A percentile compares a stretch with the other conserved stretches of the same genome.
phyloP scores from a whole-genome alignment of 2,797 vertebrate species.

The Tarsius wallacei region DNA sequence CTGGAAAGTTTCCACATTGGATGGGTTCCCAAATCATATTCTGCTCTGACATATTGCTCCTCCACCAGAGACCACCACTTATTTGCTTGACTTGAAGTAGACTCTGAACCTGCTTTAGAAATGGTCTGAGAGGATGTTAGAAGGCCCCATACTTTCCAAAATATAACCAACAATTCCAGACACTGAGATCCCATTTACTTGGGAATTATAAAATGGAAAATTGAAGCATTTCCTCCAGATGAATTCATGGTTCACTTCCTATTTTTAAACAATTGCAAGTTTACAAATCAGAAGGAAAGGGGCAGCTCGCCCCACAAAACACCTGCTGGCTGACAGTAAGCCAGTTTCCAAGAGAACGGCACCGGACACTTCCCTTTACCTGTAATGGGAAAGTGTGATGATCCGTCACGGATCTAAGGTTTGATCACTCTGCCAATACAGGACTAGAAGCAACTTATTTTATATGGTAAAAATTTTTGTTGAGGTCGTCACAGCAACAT shows the following conservation, averaged over 20 bases:
- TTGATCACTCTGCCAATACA: neutral
- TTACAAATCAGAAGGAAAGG: neutral
- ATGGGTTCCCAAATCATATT: neutral
- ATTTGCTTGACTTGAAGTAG: neutral
- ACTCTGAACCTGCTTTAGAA: slow-evolving; percentile 27
- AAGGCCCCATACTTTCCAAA: neutral
- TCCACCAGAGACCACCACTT: neutral
- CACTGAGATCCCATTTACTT: neutral
- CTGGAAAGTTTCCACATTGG: slow-evolving; percentile 55
- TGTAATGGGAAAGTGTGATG: neutral
- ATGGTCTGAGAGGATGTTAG: neutral
- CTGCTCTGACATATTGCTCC: neutral
- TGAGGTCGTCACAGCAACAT: neutral
- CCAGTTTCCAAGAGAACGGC: neutral
- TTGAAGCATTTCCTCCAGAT: neutral
- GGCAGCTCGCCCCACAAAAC: neutral
- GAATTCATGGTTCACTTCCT: neutral
- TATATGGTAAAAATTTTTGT: neutral
- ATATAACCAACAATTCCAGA: neutral
- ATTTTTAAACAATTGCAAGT: neutral
- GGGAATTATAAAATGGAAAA: neutral
- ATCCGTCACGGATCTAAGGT: neutral
- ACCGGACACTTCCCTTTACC: neutral
- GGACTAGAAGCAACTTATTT: neutral
- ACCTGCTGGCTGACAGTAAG: neutral